Conservation (phyloP, 2,888 invertebrate genomes). For the Lathronympha strigana region DNA sequence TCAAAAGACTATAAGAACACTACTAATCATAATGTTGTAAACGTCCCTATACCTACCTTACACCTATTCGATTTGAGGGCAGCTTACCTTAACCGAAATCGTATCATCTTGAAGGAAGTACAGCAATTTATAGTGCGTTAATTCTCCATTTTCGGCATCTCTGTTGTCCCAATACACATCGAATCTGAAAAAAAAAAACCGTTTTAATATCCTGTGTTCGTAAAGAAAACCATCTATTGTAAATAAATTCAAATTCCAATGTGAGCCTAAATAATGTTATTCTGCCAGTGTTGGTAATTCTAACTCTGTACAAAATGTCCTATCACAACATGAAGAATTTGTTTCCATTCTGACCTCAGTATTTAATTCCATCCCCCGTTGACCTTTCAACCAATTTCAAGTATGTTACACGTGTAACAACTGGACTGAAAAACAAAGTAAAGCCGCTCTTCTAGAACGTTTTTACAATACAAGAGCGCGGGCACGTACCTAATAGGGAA, state of each 20-base stretch:
- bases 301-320: too few relatives aligned
- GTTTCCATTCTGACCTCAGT: not conserved
- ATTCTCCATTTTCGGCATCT: conserved; percentile 82
- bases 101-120: conserved; percentile 94
- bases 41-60: not conserved
- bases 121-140: conserved; percentile 87
- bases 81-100: conserved; percentile 86
- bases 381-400: not conserved
- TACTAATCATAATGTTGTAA: too few relatives aligned
- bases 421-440: too few relatives aligned
- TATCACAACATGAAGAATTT: not conserved
- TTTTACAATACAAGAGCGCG: too few relatives aligned
- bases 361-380: not conserved
- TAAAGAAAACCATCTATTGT: too few relatives aligned
- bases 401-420: too few relatives aligned
- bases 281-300: too few relatives aligned
- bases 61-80: conserved; percentile 1
- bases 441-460: too few relatives aligned
- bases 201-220: not conserved
- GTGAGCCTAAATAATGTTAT: too few relatives aligned
- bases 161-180: conserved; percentile 88
- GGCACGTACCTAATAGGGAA: too few relatives aligned
- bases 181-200: conserved; percentile 74
- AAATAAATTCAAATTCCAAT: too few relatives aligned
- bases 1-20: too few relatives aligned